Base-by-base conservation (phyloP, 2,797 vertebrate species). In the Catamblyrhynchus diadema region DNA sequence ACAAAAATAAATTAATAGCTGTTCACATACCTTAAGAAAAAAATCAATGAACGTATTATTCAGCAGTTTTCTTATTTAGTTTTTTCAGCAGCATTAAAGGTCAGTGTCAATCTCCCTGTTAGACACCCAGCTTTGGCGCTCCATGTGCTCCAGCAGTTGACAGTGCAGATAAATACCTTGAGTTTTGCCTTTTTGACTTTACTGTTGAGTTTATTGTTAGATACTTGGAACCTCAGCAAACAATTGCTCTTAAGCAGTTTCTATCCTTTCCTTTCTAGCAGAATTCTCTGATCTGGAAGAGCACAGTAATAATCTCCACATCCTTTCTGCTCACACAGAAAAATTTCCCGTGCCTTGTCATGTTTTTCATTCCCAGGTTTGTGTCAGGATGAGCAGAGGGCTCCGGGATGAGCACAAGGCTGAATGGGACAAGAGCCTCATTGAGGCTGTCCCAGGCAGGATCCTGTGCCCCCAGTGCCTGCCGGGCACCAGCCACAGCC, bases 351-450 rank as follows among this genome's bases (percentile, higher is more conserved):
- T 27, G n/a, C 54, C 59, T 67, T 48, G 60, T 66, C 50, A 65
- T 51, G 28, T 42, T 72, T 87, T 74, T 60, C 59, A 59, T 44
- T 90, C 42, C 59, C 81, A 75, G 51, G 56, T 79, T 79, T 80
- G 50, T 67, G 81, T 71, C 66, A 47, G 87, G 74, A 93, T 18
- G 44, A 87, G 67, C 92, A 91, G n/a, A 72, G 83, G 39, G 60
- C 62, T 96, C 30, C 61, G 62, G 88, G 73, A 66, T 41, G 64
- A 82, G 61, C 47, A 74, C 48, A 61, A 90, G 67, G 51, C 64
- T 85, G 65, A 85, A 35, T 80, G 45, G 92, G 80, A 96, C 88
- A 95, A 96, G 93, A 90, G 82, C 33, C 83, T 71, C 50, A 93
- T 9, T 84, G 86, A 94, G 80, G 7, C 81, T 73, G 64, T 59